A percentile compares a stretch with the other conserved stretches of the same genome.
phyloP scores from a whole-genome alignment of 37 sponge, comb jelly and placozoan species.

The Cliona cf. orientalis region DNA sequence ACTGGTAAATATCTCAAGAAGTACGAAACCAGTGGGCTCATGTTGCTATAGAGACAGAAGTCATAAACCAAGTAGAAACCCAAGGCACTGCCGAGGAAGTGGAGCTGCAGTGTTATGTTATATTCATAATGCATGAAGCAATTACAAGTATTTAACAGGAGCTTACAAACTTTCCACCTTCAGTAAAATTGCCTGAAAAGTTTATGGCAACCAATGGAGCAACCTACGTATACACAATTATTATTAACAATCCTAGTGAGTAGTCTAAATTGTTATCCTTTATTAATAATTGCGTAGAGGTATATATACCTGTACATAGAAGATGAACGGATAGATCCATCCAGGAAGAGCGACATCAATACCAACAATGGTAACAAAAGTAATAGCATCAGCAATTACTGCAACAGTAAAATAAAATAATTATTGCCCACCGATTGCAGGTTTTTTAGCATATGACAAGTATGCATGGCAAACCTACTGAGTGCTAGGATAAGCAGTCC shows the following conservation, averaged over 20 bases:
- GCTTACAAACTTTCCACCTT: slow-evolving; percentile 51
- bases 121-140: neutral
- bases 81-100: slow-evolving; percentile 57
- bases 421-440: too few species aligned
- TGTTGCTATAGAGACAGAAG: slow-evolving; percentile 68
- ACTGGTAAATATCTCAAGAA: slow-evolving; percentile 54
- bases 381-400: too few species aligned
- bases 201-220: slow-evolving; percentile 32
- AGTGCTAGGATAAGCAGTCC: slow-evolving; percentile 34
- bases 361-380: neutral
- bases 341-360: slow-evolving; percentile 11
- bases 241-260: neutral
- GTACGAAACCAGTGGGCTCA: slow-evolving; percentile 59
- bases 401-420: neutral
- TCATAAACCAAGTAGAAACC: slow-evolving; percentile 78
- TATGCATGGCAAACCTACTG: slow-evolving; percentile 24
- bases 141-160: neutral
- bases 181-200: slow-evolving; percentile 50
- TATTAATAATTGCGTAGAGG: neutral
- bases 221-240: slow-evolving; percentile 21
- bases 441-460: neutral
- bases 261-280: neutral
- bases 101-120: slow-evolving; percentile 39
- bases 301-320: slow-evolving; percentile 56
- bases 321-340: slow-evolving; percentile 44